Conservation (phyloP, 1,140 invertebrate genomes). For the Anastatus disparis region DNA sequence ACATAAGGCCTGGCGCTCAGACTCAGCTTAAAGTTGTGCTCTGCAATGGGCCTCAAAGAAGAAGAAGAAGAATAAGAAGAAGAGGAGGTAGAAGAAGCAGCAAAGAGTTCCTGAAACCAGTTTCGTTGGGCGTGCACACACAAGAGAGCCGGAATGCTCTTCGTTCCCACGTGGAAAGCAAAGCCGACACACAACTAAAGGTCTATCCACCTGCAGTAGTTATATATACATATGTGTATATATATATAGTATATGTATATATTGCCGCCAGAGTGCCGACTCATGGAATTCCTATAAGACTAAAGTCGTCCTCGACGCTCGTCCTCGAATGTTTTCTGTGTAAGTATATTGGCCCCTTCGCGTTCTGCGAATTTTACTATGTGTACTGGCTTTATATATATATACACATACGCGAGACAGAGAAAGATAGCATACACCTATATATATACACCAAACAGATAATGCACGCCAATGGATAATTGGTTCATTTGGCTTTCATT, state of each 20-base stretch:
- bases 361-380: constrained; percentile 38
- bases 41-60: constrained; percentile 1
- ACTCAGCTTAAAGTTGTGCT: no score
- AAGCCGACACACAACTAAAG: neutral
- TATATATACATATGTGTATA: neutral
- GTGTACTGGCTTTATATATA: no score
- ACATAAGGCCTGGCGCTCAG: neutral
- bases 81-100: neutral
- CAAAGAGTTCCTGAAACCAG: constrained; percentile 37
- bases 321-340: no score
- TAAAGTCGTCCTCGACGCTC: neutral
- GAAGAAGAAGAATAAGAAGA: constrained; percentile 23
- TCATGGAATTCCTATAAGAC: constrained; percentile 20
- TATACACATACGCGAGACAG: no score
- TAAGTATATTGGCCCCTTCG: neutral
- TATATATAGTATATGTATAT: no score
- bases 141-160: constrained; percentile 34
- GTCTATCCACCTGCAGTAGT: constrained; percentile 38
- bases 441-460: no score
- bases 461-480: constrained; percentile 24
- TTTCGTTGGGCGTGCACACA: constrained; percentile 40
- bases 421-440: no score
- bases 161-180: constrained; percentile 41
- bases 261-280: constrained; percentile 20
- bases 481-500: constrained; percentile 42